Base-by-base conservation (phyloP, 2,888 invertebrate species). In the Sinodicranocentrus sp. region DNA sequence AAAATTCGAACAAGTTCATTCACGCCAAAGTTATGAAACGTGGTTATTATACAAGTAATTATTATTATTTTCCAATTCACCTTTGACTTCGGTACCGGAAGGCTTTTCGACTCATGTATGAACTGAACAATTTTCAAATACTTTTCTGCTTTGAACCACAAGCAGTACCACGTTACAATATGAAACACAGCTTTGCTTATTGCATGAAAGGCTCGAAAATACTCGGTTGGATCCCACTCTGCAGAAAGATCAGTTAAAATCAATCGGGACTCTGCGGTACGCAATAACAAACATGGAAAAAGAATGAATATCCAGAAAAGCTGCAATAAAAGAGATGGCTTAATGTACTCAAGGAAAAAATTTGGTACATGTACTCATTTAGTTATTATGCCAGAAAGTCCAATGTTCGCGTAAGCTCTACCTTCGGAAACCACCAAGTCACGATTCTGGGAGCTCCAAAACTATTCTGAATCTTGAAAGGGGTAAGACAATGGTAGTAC, bases 391-490 rank as follows among this genome's bases (percentile, higher is more conserved):
- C n/a, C n/a, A n/a, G n/a, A n/a, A n/a, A n/a, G n/a, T n/a, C n/a
- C n/a, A n/a, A n/a, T n/a, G n/a, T n/a, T n/a, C n/a, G n/a, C n/a
- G n/a, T n/a, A n/a, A n/a, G n/a, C n/a, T 10, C 25, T 59, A 61
- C 61, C 61, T 61, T 73, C 26, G 73, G 61, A 1, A 73, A 19
- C 73, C 73, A 73, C 73, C 73, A 73, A 1, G 73, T 73, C 3
- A 43, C 10, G 26, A 61, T 19, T 2, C 17, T n/a, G 2, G 44
- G 44, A 5, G 2, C 26, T 26, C 59, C 59, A 17, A 3, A 5
- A 0, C 1, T 21, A 25, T 73, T 21, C 17, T 25, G 10, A 19
- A 73, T 33, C 44, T 25, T 43, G 26, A 73, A 73, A 1, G 73
- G 73, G 6, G 61, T 13, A 0, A 73, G 10, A 0, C 73, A 61